Evolutionary conservation across 2,113 vertebrate species (phyloP).

Genomic region (Morone chrysops): DNA sequence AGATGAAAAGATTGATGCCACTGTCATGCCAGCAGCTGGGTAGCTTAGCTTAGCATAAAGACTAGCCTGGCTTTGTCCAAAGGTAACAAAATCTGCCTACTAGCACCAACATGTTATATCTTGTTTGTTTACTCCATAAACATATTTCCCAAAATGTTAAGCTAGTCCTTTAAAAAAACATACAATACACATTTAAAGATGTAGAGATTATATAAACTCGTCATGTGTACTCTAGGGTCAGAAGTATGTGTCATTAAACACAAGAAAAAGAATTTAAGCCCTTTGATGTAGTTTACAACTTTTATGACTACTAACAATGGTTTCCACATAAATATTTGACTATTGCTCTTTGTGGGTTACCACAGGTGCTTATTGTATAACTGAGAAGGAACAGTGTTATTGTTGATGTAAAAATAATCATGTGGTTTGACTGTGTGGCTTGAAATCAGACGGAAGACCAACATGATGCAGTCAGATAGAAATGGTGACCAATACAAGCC

Average conservation of each 20-base stretch:
- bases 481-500: background rate
- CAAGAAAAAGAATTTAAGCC: background rate
- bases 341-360: background rate
- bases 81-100: background rate
- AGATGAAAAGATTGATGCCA: background rate
- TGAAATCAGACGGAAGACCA: background rate
- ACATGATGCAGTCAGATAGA: background rate
- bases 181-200: too few relatives aligned
- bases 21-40: background rate
- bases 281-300: background rate
- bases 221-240: background rate
- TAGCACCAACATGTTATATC: background rate
- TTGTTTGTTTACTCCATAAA: background rate
- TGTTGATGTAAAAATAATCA: background rate
- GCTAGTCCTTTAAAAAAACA: background rate
- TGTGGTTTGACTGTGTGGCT: background rate
- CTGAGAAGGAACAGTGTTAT: background rate
- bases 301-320: background rate
- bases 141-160: background rate
- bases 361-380: background rate
- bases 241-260: background rate
- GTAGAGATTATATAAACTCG: background rate
- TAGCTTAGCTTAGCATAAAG: constrained; percentile 6
- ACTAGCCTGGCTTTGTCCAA: background rate
- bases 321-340: background rate